phyloP scores from a whole-genome alignment of 2,888 invertebrate genomes.

The Bombyx huttoni region DNA sequence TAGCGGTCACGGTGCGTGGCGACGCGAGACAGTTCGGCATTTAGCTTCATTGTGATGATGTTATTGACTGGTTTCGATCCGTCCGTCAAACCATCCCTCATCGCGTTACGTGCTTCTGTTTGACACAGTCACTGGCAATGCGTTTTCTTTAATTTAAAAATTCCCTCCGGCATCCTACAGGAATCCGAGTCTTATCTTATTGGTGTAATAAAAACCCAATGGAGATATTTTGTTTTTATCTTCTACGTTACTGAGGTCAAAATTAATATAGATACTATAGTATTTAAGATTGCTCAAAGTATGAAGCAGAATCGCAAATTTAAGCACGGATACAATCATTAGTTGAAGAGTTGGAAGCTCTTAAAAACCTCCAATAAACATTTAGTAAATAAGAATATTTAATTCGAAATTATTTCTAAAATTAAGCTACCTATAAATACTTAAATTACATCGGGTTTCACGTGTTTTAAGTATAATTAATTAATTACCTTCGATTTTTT shows the following conservation, averaged over 20 bases:
- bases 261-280: not conserved
- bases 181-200: not conserved
- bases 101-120: slow-evolving; percentile 37
- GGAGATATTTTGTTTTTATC: not conserved
- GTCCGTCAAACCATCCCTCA: slow-evolving; percentile 36
- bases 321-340: no score
- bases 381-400: no score
- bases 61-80: slow-evolving; percentile 51
- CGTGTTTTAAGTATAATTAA: no score
- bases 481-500: no score
- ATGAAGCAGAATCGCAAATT: no score
- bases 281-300: not conserved
- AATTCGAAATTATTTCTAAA: no score
- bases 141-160: slow-evolving; percentile 4
- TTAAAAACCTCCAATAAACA: no score
- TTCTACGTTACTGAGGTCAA: not conserved
- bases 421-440: no score
- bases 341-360: no score
- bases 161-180: slow-evolving; percentile 3
- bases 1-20: slow-evolving; percentile 42
- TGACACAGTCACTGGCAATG: slow-evolving; percentile 13
- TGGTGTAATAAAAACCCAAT: not conserved
- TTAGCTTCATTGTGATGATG: slow-evolving; percentile 56
- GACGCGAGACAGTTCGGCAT: slow-evolving; percentile 64
- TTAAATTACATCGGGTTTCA: no score